These are phyloP conservation scores for Phengaris alcon DNA, from an alignment of 2,888 invertebrate species.

Conservation along the genomic window DNA sequence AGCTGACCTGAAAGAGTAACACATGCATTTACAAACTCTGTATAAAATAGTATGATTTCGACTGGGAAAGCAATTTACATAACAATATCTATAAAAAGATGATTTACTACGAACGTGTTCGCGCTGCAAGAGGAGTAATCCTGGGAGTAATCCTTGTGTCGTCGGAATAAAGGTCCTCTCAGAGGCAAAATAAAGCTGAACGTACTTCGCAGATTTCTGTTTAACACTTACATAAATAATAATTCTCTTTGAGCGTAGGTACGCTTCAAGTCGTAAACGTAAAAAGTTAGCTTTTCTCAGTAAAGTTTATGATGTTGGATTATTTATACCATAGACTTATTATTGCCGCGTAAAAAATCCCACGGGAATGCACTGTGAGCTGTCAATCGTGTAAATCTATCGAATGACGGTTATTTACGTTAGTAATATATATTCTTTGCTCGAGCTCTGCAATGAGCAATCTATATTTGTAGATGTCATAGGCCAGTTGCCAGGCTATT, in stretches of 20 bases:
- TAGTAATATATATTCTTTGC: too few species aligned
- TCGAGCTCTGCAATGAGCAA: conserved; percentile 20
- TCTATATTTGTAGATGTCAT: conserved; percentile 42
- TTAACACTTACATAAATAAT: conserved; percentile 34
- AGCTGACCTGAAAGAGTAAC: too few species aligned
- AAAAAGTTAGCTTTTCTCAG: conserved; percentile 7
- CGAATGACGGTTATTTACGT: too few species aligned
- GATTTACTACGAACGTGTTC: background rate
- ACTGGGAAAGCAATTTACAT: background rate
- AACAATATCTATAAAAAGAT: conserved; percentile 11
- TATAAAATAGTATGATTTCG: too few species aligned
- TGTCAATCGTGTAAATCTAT: too few species aligned
- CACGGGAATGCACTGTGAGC: too few species aligned
- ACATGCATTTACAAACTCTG: too few species aligned
- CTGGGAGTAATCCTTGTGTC: background rate
- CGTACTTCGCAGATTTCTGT: conserved; percentile 37
- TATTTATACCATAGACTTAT: background rate
- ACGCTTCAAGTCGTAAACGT: conserved; percentile 33
- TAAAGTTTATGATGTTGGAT: conserved; percentile 1
- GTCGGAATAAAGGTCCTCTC: conserved; percentile 23
- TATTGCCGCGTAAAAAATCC: too few species aligned
- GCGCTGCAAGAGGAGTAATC: background rate
- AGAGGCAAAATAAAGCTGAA: background rate
- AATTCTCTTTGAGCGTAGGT: conserved; percentile 24
- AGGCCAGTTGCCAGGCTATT: conserved; percentile 49